Evolutionary conservation across 2,113 vertebrate species (phyloP), one percentile per base, ranked within the genome.

Genomic region (Bolborhynchus lineola): DNA sequence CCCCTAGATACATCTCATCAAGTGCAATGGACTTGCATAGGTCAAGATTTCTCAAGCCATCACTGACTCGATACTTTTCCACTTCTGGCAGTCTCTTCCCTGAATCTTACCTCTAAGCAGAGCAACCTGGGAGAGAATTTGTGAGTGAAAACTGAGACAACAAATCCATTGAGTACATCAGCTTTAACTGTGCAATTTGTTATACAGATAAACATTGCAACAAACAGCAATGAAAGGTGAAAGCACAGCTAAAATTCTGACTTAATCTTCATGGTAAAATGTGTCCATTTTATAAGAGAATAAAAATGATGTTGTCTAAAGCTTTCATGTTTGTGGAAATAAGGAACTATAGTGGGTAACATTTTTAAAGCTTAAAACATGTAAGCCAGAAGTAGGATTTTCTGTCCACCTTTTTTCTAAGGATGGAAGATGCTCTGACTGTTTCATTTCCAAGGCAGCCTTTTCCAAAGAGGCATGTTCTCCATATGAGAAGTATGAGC

Each of bases 381-480:
- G 17, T 25, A 79, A 82, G 10, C 11, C 24, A 25, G 41, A 82
- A 85, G 13, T 52, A 84, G 15, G 15, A 55, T 81, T 81, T 80
- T 52, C 35, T 25, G 11, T 35, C 9, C 3, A 33, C 17, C 26
- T 82, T 86, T 74, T 94, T 95, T 80, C 76, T 82, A 81, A 70
- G 53, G 18, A 75, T 86, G 79, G 89, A 97, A 86, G 19, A 44
- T 31, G 23, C 7, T 60, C 18, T 93, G 71, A 13, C 68, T 91
- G 59, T 95, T 92, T 94, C 91, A 35, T 84, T 96, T 83, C 74
- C 86, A 93, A 94, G 79, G 72, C 89, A 97, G 60, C 28, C 78
- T 97, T 96, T 95, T 92, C 90, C 71, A n/a, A 62, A 90, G 29
- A 49, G 9, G 6, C 6, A 14, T 2, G 2, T 46, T 85, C 16